Percentiles rank a stretch among this genome's conserved stretches.
These are phyloP conservation scores for Mellilla xanthometata DNA, from an alignment of 2,888 invertebrate genomes.

Conservation along the genomic window DNA sequence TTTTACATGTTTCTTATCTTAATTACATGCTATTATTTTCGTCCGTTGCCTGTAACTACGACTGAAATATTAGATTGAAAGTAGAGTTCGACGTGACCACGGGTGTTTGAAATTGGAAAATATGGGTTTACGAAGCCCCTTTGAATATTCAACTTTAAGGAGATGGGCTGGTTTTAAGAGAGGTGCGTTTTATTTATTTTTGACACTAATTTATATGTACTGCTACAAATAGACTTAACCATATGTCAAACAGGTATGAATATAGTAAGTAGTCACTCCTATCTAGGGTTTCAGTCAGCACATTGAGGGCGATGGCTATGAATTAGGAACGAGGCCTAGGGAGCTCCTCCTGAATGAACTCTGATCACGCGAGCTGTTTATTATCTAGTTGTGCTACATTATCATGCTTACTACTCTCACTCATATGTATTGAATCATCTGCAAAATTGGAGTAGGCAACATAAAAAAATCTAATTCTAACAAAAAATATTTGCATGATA, in stretches of 20 bases:
- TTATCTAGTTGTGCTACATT: not conserved
- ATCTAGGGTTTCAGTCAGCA: slow-evolving; percentile 15
- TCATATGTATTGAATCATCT: too few relatives aligned
- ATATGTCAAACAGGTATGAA: too few relatives aligned
- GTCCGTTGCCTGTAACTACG: not conserved
- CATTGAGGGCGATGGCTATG: slow-evolving; percentile 7
- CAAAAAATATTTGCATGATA: too few relatives aligned
- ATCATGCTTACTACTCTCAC: not conserved
- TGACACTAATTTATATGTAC: too few relatives aligned
- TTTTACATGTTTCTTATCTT: slow-evolving; percentile 5
- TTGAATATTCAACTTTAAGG: not conserved
- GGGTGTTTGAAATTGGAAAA: too few relatives aligned
- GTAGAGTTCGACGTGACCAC: not conserved
- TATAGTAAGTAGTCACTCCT: slow-evolving; percentile 23
- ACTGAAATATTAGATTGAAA: not conserved
- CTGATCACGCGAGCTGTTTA: slow-evolving; percentile 1
- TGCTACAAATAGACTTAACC: too few relatives aligned
- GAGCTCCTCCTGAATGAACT: not conserved
- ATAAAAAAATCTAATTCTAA: too few relatives aligned
- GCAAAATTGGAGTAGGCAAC: too few relatives aligned
- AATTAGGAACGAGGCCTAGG: slow-evolving; percentile 12
- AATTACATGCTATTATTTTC: not conserved
- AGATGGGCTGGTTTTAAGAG: not conserved
- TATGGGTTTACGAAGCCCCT: too few relatives aligned
- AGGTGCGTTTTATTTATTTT: not conserved